Base-by-base conservation (phyloP, 2,888 invertebrate genomes). In the Salpingus planirostris region DNA sequence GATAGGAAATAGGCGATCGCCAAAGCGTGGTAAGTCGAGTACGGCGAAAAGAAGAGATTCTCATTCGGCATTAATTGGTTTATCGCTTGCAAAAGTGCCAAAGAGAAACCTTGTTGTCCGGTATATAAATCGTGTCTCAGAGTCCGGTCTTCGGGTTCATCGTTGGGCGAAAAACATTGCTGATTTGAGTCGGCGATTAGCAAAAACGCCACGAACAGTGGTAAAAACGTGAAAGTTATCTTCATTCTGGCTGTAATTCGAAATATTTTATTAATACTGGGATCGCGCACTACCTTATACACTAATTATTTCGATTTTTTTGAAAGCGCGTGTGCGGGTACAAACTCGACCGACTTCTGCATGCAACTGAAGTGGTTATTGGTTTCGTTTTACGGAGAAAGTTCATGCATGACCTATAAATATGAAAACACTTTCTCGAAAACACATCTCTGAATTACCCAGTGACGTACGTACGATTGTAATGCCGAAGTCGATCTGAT, bases 21-120 rank as follows among this genome's bases (percentile, higher is more conserved):
- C 15, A 91, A 56, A 0, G 88, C 80, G 48, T 88, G 82, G 55
- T 87, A 83, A 8, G 89, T 78, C 44, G 88, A 89, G 66, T 85
- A 83, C 0, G 90, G 90, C 3, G 90, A 90, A 62, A 87, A 88
- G 69, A 91, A 88, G 22, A 90, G 66, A 59, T 89, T 90, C 45
- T 80, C 80, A 23, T 73, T 68, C 0, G 78, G 74, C 42, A 76
- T 74, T 13, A 60, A 34, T 11, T 73, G 72, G 44, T 80, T 77
- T 42, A 80, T 75, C 11, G 76, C 71, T 43, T 76, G 74, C 48
- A 89, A 68, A 30, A 85, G 68, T 27, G 76, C 73, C 29, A 87
- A 60, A 0, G 85, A 79, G 54, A 88, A 88, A 31, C 70, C 73
- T 49, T 76, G 72, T 48, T 78, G 71, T 1, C 78, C 77, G 1